Conservation (phyloP, 2,113 vertebrate species). For the Platichthys flesus region DNA sequence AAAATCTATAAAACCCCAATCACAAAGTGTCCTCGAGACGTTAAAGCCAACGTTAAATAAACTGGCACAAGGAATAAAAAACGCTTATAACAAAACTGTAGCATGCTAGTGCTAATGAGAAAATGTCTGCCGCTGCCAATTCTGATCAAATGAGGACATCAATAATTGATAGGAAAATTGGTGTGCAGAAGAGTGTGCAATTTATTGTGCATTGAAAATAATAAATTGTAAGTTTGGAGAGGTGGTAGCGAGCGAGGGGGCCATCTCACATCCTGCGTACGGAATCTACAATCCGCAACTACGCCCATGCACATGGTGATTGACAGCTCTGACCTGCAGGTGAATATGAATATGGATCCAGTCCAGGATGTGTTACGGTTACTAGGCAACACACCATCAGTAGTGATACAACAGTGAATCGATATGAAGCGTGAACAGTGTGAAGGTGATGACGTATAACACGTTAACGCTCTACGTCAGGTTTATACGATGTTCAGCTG, state of each 20-base stretch:
- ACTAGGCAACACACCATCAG: constrained; percentile 29
- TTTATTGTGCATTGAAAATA: background rate
- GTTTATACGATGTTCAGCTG: no score
- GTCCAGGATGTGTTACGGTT: constrained; percentile 1
- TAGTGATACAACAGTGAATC: no score
- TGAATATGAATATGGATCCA: background rate
- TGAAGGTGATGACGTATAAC: no score
- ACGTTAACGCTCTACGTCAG: no score
- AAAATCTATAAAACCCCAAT: background rate
- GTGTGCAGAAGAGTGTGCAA: background rate
- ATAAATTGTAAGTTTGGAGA: background rate
- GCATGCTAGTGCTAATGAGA: fast-evolving
- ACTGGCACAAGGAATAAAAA: background rate
- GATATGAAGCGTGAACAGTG: no score
- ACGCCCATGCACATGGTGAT: background rate
- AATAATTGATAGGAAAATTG: background rate
- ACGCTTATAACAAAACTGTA: background rate
- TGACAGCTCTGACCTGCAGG: background rate
- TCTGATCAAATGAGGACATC: background rate
- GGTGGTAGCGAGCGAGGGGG: background rate
- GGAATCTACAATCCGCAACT: background rate
- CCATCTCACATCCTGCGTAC: background rate
- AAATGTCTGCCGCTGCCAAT: background rate
- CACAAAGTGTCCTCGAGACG: background rate
- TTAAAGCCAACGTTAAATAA: background rate